Conservation (phyloP, 2,888 invertebrate species). For the Meteorus cinctellus region DNA sequence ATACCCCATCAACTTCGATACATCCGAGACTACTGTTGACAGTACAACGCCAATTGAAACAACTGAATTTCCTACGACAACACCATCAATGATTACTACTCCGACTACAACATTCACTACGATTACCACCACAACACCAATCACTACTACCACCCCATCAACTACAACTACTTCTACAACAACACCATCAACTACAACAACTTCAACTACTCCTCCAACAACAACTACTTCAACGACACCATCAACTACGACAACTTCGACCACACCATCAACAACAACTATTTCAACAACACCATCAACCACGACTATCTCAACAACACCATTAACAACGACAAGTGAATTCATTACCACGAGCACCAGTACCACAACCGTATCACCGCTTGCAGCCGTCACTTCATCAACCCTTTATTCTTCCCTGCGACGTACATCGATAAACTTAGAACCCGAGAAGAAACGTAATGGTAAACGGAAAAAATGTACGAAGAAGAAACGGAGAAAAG, state of each 20-base stretch:
- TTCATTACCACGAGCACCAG: not conserved
- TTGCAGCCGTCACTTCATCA: not conserved
- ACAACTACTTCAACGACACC: conserved; percentile 9
- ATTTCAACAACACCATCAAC: conserved; percentile 25
- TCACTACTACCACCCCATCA: conserved; percentile 11
- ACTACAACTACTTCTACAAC: conserved; percentile 9
- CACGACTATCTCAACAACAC: conserved; percentile 13
- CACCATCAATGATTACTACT: conserved; percentile 16
- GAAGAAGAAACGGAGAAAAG: conserved; percentile 10
- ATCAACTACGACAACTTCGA: conserved; percentile 3
- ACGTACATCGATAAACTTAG: not conserved
- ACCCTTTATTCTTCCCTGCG: not conserved
- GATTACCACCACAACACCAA: conserved; percentile 6
- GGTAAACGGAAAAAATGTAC: conserved; percentile 21
- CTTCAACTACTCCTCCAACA: not conserved
- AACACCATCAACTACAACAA: too few relatives aligned
- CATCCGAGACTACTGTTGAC: not conserved
- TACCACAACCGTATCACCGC: not conserved
- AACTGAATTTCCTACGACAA: conserved; percentile 13
- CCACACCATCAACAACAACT: conserved; percentile 17
- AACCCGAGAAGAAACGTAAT: conserved; percentile 3
- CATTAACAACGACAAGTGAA: conserved; percentile 12
- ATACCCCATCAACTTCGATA: not conserved
- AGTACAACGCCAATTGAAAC: conserved; percentile 2
- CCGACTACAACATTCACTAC: not conserved